Percentiles rank a stretch among this genome's conserved stretches.
Evolutionary conservation across 2,797 vertebrate genomes (phyloP).

Genomic region (Synanceia verrucosa): DNA sequence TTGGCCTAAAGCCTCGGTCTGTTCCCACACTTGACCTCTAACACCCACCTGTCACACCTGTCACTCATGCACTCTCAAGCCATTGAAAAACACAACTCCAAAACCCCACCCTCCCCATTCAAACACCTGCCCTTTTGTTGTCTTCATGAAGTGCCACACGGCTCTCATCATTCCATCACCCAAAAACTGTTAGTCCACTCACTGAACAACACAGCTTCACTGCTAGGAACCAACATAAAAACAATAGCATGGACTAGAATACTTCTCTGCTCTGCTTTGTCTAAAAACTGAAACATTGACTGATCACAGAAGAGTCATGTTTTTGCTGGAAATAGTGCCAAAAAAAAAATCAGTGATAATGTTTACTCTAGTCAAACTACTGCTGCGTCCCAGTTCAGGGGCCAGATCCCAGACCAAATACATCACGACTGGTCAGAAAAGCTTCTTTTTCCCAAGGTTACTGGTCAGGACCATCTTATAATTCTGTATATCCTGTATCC

Average conservation of each 20-base stretch:
- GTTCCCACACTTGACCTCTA: constrained; percentile 44
- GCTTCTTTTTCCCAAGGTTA: background rate
- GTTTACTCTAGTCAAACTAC: background rate
- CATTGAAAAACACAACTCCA: constrained; percentile 1
- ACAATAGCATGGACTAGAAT: background rate
- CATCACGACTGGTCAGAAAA: background rate
- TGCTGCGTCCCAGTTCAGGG: background rate
- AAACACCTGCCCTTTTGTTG: constrained; percentile 61
- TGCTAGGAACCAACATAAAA: background rate
- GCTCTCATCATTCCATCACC: constrained; percentile 36
- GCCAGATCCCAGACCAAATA: background rate
- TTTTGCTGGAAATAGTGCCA: background rate
- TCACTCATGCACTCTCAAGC: constrained; percentile 30
- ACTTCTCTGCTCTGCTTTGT: background rate
- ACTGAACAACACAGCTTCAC: constrained; percentile 3
- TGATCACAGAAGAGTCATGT: background rate
- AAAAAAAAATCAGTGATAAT: background rate
- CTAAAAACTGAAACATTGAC: background rate
- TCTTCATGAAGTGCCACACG: constrained; percentile 21
- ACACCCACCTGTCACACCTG: constrained; percentile 41
- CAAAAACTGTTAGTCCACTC: background rate
- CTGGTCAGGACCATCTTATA: background rate
- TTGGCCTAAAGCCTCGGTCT: constrained; percentile 7
- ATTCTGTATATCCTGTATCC: background rate
- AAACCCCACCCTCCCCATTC: constrained; percentile 7